Evolutionary conservation across 2,888 invertebrate genomes (phyloP), one percentile per base, ranked within the genome.

Genomic region (Coremacera marginata): DNA sequence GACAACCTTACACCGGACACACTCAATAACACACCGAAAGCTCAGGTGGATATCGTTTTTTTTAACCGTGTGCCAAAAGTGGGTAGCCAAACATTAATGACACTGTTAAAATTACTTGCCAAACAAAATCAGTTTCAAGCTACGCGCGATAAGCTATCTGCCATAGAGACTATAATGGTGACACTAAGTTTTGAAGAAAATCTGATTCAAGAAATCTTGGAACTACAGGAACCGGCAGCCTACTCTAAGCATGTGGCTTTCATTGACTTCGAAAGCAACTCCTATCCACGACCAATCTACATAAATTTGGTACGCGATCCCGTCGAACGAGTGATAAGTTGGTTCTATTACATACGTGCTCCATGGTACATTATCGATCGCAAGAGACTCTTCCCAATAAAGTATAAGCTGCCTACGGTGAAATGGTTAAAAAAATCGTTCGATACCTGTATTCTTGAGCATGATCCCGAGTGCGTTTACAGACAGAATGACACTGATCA

Each of bases 31-130:
- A 88, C 87, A 11, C 78, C 80, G 7, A 84, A 81, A 51, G 86
- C 88, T 8, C 82, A 87, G 78, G 91, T 92, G 71, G 93, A 95
- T 75, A 91, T 95, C 70, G 87, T 96, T 68, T 95, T 96, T 90
- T 97, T 96, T 90, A 96, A 96, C 89, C 91, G 96, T 25, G 96
- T 96, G 67, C 96, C 96, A 14, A 96, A 97, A 90, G 96, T 96
- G 52, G 96, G 96, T 80, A 95, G 95, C 73, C 95, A 96, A 89
- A 95, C 95, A 31, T 93, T 96, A 86, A 96, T 96, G 96, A 94
- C 95, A 87, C 90, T 96, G 49, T 89, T 96, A 44, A 90, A 94
- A 81, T 90, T 94, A 76, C 90, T 96, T 71, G 93, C 91, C 19
- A 88, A 91, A 81, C 89, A 90, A 75, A 93, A 94, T 86, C 89